Base-by-base conservation (phyloP, 2,888 invertebrate species). In the Trichogramma dendrolimi region DNA sequence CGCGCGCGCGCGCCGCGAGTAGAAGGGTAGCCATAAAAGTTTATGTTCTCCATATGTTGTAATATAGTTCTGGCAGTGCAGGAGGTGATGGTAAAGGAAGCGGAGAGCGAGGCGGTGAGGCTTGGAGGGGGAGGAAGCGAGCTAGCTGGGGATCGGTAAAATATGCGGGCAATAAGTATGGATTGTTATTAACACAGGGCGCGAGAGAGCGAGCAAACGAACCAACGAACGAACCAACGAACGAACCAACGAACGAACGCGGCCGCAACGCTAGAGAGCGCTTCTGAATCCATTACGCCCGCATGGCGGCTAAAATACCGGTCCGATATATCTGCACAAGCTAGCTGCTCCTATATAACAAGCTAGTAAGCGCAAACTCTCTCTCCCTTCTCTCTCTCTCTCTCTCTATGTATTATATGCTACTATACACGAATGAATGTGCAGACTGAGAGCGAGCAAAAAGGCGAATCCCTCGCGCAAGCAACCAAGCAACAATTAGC, bases 121-220 rank as follows among this genome's bases (percentile, higher is more conserved):
- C 27, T 27, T 27, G 27, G 57, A 44, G 49, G 47, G 49, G 50
- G 58, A 44, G 73, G 69, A 73, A 70, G 71, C 71, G 70, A 69
- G 74, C 70, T 71, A 72, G 73, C 71, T 72, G 73, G 77, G 78
- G 77, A 79, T 79, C 79, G 75, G 79, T 79, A 79, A 79, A 79
- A 79, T 79, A 79, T 79, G 79, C 79, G 75, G 75, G 79, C 79
- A 79, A 79, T 79, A 79, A 79, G 79, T 79, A 79, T 79, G 78
- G 79, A 79, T 79, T 79, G 79, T 79, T 79, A 79, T 79, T 79
- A 79, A 79, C 79, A 79, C 79, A 75, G 77, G 77, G 78, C 75
- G 77, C 75, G 73, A 75, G 75, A 5, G 44, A 7, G 46, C 14
- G 27, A 10, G 39, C 10, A 27, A 8, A 57, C 46, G 58, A 40